Evolutionary conservation across 2,797 vertebrate genomes (phyloP).

Genomic region (Petrocephalus schoutedeni): DNA sequence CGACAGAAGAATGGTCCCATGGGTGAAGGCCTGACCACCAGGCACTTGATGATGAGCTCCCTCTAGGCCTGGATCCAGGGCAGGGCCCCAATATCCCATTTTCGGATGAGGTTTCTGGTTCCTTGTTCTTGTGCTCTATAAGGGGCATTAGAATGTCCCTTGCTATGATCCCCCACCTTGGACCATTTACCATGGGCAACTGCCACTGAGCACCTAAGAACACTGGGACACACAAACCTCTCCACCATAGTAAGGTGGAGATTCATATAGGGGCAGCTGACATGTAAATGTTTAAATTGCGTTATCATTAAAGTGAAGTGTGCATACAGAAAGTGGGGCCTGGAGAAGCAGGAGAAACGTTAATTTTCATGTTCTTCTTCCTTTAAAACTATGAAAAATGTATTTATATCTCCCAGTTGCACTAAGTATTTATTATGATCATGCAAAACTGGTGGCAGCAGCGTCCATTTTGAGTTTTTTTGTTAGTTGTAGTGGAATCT

Average conservation of each 20-base stretch:
- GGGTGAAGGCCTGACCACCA: background rate
- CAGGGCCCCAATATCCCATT: too few relatives aligned
- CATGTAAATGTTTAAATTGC: too few relatives aligned
- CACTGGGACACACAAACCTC: too few relatives aligned
- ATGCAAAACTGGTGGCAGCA: background rate
- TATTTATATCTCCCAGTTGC: background rate
- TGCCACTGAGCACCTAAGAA: too few relatives aligned
- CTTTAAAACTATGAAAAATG: background rate
- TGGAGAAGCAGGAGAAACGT: background rate
- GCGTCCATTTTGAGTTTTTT: background rate
- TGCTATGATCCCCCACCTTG: too few relatives aligned
- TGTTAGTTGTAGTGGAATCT: background rate
- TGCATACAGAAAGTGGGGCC: background rate
- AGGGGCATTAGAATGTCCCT: too few relatives aligned
- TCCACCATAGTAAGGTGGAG: too few relatives aligned
- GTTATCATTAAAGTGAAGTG: background rate
- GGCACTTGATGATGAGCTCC: too few relatives aligned
- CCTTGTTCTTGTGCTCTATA: too few relatives aligned
- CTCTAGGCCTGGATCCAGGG: too few relatives aligned
- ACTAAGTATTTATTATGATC: background rate
- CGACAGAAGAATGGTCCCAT: background rate
- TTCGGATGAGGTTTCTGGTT: too few relatives aligned
- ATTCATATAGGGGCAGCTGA: background rate
- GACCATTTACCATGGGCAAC: too few relatives aligned
- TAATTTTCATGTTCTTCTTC: background rate